Conservation (phyloP, 2,888 invertebrate genomes). For the Neoaliturus tenellus region DNA sequence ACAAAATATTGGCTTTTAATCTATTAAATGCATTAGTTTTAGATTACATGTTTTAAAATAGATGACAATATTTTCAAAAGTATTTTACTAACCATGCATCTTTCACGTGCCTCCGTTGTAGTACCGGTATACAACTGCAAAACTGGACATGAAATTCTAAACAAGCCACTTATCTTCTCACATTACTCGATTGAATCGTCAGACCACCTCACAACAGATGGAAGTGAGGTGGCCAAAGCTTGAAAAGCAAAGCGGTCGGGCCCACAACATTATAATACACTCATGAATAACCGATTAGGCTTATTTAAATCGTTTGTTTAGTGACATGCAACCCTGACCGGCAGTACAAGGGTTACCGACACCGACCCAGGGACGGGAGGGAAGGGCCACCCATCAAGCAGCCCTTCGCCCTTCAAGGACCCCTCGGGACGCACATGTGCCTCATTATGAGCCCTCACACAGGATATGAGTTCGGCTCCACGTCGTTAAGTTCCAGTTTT, state of each 20-base stretch:
- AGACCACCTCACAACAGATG: neutral
- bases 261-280: slow-evolving; percentile 19
- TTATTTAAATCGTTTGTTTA: slow-evolving; percentile 16
- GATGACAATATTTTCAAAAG: no score
- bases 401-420: neutral
- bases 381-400: slow-evolving; percentile 21
- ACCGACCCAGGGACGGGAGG: neutral
- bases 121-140: no score
- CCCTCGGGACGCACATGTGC: slow-evolving; percentile 25
- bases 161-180: no score
- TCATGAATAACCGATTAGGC: slow-evolving; percentile 47
- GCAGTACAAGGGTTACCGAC: slow-evolving; percentile 11
- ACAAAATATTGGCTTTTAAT: no score
- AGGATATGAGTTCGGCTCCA: neutral
- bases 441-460: slow-evolving; percentile 3
- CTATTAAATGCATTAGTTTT: no score
- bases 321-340: slow-evolving; percentile 14
- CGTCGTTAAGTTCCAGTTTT: neutral
- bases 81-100: no score
- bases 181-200: neutral
- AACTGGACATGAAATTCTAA: no score
- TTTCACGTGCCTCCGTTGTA: no score
- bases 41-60: no score
- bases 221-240: neutral
- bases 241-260: neutral